Conservation (phyloP, 2,888 invertebrate genomes). For the Sthenelais limicola region DNA sequence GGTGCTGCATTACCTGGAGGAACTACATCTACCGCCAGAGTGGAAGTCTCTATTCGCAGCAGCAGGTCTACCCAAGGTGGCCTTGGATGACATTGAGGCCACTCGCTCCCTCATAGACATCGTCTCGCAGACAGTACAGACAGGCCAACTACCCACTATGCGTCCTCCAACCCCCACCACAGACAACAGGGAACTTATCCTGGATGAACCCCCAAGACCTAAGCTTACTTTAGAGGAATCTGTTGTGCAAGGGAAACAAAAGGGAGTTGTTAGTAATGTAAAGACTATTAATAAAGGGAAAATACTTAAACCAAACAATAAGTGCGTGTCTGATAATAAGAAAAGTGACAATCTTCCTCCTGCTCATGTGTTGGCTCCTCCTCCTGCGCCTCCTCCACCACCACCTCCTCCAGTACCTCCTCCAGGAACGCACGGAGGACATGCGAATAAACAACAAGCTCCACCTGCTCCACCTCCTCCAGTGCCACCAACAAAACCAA, state of each 20-base stretch:
- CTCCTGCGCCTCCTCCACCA: conserved; percentile 1
- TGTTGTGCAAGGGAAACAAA: too few species aligned
- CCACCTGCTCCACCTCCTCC: neutral
- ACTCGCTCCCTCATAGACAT: conserved; percentile 62
- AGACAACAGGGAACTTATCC: too few species aligned
- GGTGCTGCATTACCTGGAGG: conserved; percentile 57
- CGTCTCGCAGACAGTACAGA: conserved; percentile 57
- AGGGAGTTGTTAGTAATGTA: too few species aligned
- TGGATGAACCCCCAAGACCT: too few species aligned
- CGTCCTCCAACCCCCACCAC: too few species aligned
- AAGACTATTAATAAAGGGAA: too few species aligned
- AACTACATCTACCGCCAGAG: conserved; percentile 60
- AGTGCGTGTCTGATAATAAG: too few species aligned
- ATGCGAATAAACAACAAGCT: neutral
- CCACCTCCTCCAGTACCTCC: conserved; percentile 30
- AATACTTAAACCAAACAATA: too few species aligned
- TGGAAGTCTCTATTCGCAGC: conserved; percentile 61
- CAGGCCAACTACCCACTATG: neutral
- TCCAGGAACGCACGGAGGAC: neutral
- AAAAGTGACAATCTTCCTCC: too few species aligned
- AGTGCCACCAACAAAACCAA: neutral
- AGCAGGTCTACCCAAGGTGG: conserved; percentile 60
- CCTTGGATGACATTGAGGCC: conserved; percentile 61
- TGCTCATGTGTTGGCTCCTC: conserved; percentile 20
- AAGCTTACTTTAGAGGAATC: too few species aligned